These are phyloP conservation scores for Drosophila pectinifera DNA, from an alignment of 1,140 invertebrate species.

Conservation along the genomic window DNA sequence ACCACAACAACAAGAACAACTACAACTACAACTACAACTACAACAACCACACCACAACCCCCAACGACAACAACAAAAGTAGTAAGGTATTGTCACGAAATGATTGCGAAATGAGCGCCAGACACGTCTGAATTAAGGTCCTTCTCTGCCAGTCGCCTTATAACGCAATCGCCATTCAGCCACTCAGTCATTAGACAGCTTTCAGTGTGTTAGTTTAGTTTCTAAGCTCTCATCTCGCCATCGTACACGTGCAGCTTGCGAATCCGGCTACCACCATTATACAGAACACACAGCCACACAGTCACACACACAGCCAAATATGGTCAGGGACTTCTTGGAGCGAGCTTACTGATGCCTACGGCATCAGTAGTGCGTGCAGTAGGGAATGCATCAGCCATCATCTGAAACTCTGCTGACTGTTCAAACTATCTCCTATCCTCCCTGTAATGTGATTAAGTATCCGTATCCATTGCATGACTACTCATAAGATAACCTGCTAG, in stretches of 20 bases:
- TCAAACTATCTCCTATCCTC: constrained; percentile 17
- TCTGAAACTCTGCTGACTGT: constrained; percentile 38
- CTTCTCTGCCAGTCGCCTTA: background rate
- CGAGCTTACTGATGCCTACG: background rate
- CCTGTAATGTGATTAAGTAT: constrained; percentile 23
- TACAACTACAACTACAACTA: constrained; percentile 48
- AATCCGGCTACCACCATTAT: constrained; percentile 23
- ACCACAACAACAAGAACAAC: constrained; percentile 49
- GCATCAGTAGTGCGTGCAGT: background rate
- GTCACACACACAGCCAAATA: constrained; percentile 1
- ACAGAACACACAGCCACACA: constrained; percentile 18
- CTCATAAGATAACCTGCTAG: constrained; percentile 32
- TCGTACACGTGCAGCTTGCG: constrained; percentile 9
- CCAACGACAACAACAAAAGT: constrained; percentile 59
- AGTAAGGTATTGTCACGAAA: constrained; percentile 57
- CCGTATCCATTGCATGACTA: constrained; percentile 44
- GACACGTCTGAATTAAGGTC: background rate
- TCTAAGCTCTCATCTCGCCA: constrained; percentile 25
- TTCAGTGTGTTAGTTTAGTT: constrained; percentile 11
- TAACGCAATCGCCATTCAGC: constrained; percentile 2
- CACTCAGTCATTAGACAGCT: constrained; percentile 10
- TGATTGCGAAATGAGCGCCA: constrained; percentile 3
- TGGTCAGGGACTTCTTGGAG: background rate
- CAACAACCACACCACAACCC: constrained; percentile 33
- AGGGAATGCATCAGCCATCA: constrained; percentile 13